Base-by-base conservation (phyloP, 1,140 invertebrate genomes). In the Aphelinus atriplicis region DNA sequence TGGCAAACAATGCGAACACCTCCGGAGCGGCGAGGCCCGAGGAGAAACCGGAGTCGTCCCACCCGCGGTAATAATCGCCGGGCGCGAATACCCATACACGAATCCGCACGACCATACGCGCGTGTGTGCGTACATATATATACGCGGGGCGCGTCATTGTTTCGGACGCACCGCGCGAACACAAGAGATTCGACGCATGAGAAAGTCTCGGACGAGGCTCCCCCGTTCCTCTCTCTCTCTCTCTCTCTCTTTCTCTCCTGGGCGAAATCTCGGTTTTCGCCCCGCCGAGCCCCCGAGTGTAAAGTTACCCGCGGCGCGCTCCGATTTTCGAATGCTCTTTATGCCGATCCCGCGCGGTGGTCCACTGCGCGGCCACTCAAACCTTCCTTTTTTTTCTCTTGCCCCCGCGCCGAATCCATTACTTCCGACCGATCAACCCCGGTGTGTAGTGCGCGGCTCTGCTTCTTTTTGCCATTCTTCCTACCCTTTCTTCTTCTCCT, bases 281-380 rank as follows among this genome's bases (percentile, higher is more conserved):
- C 56, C 51, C 69, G 69, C 9, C 50, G 57, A 71, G 80, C 71
- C 26, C 26, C 0, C 80, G 79, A 79, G 83, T 86, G 84, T 87
- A 84, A 78, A 80, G 80, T 87, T 85, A 84, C 83, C 79, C 80
- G 78, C 78, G 26, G 73, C 43, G 79, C 79, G 73, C 66, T 68
- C 57, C 67, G 64, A 53, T 66, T 76, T 70, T 71, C 69, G 60
- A 62, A 78, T 79, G 75, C 70, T 76, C 78, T 79, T 79, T 79
- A 75, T 75, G 58, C 61, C 26, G 26, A 26, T 26, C 26, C 26
- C 26, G 26, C 26, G 26, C 26, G 26, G 26, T 26, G 26, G 26
- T 26, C 26, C 26, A 26, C 26, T 26, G 26, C 26, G 26, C 26
- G 26, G 26, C 26, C 26, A 26, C 26, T 26, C 26, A 26, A 26